phyloP scores from a whole-genome alignment of 2,113 vertebrate species.

The Stigmatopora argus region DNA sequence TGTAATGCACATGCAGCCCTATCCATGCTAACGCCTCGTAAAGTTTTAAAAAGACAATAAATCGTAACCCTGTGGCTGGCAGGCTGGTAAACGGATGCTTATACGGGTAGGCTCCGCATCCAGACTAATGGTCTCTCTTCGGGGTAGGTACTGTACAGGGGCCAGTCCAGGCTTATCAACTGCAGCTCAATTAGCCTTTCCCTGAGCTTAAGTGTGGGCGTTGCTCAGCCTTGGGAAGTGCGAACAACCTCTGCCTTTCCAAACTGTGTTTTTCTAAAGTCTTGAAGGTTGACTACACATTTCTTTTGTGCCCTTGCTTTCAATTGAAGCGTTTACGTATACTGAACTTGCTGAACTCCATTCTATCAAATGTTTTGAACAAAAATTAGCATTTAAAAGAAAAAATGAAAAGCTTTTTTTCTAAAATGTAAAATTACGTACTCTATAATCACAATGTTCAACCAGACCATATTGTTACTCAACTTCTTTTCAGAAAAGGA shows the following conservation, averaged over 20 bases:
- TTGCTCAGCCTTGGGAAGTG: constrained; percentile 31
- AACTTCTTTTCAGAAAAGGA: no score
- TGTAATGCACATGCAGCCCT: constrained; percentile 19
- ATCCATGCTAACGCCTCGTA: constrained; percentile 32
- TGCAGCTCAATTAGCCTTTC: constrained; percentile 36
- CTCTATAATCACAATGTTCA: no score
- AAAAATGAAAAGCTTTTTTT: no score
- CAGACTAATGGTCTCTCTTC: constrained; percentile 58
- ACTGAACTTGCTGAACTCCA: background rate
- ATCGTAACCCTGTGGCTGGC: constrained; percentile 52
- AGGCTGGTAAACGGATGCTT: constrained; percentile 53
- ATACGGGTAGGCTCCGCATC: constrained; percentile 58
- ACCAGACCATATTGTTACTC: no score
- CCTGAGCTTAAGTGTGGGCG: constrained; percentile 37
- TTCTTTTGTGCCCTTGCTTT: background rate
- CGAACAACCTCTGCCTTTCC: constrained; percentile 19
- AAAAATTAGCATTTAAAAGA: no score
- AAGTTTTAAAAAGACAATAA: constrained; percentile 63
- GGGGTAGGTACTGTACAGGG: constrained; percentile 37
- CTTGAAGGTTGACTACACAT: constrained; percentile 33
- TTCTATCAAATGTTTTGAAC: no score
- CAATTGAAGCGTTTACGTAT: background rate
- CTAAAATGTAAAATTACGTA: no score
- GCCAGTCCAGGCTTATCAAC: constrained; percentile 51
- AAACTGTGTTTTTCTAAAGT: constrained; percentile 25